Percentiles rank a stretch among this genome's conserved stretches.
These are phyloP conservation scores for Bubo bubo DNA, from an alignment of 2,113 vertebrate genomes.

Conservation along the genomic window DNA sequence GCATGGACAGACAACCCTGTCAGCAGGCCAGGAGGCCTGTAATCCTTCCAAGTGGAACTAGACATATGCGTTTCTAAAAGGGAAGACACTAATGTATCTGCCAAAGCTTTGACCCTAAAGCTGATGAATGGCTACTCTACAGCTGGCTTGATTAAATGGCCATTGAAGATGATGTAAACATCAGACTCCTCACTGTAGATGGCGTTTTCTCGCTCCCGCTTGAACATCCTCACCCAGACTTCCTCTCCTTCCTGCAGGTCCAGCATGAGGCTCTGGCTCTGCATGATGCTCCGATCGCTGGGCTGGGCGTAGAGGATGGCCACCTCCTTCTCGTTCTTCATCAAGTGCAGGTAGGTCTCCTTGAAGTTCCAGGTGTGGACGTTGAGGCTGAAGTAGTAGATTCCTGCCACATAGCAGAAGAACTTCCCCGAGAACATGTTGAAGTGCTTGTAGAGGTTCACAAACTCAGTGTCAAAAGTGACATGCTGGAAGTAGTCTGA, in stretches of 20 bases:
- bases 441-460: conserved; percentile 85
- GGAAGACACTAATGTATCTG: not conserved
- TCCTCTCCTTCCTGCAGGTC: conserved; percentile 78
- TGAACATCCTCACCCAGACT: conserved; percentile 87
- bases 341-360: conserved; percentile 89
- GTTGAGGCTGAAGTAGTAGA: conserved; percentile 88
- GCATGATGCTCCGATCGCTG: conserved; percentile 86
- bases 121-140: conserved; percentile 37
- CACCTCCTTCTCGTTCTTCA: conserved; percentile 76
- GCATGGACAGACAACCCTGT: not conserved
- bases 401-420: conserved; percentile 80
- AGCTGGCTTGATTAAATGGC: conserved; percentile 81
- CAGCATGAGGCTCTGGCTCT: conserved; percentile 89
- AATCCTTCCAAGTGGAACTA: not conserved
- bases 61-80: not conserved
- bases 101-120: not conserved
- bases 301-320: conserved; percentile 87
- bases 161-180: conserved; percentile 84
- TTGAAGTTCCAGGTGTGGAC: conserved; percentile 90
- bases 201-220: conserved; percentile 82
- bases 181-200: conserved; percentile 85
- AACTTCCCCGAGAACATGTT: conserved; percentile 88
- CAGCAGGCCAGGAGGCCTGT: not conserved
- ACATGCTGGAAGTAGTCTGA: conserved; percentile 79
- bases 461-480: conserved; percentile 84